phyloP scores from a whole-genome alignment of 2,888 invertebrate species.

The Ochlodes sylvanus region DNA sequence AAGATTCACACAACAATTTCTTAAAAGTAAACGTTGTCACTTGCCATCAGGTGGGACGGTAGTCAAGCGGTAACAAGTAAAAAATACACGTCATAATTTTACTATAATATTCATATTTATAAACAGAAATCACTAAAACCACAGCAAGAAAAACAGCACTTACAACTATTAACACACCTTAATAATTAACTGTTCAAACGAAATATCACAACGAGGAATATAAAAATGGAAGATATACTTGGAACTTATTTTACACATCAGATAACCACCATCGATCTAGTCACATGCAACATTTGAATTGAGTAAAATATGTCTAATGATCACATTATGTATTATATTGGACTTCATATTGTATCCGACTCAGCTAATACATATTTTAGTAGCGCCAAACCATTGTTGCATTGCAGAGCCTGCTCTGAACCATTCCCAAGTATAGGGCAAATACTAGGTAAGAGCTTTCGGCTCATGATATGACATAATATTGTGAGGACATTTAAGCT shows the following conservation, averaged over 20 bases:
- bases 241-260: constrained; percentile 27
- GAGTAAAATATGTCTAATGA: not conserved
- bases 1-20: not conserved
- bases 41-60: no score
- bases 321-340: not conserved
- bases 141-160: constrained; percentile 1
- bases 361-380: not conserved
- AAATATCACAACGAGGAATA: constrained; percentile 57
- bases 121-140: constrained; percentile 12
- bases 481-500: no score
- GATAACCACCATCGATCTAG: constrained; percentile 6
- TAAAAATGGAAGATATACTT: constrained; percentile 58
- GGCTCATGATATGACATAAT: no score
- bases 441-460: not conserved
- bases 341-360: not conserved
- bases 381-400: not conserved
- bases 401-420: not conserved
- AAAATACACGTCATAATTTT: no score
- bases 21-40: no score
- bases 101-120: not conserved
- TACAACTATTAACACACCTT: constrained; percentile 8
- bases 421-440: not conserved
- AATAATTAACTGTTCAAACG: constrained; percentile 45
- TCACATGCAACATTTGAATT: constrained; percentile 4
- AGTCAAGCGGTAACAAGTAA: no score